phyloP scores from a whole-genome alignment of 1,140 invertebrate species.

The Eueides isabella region DNA sequence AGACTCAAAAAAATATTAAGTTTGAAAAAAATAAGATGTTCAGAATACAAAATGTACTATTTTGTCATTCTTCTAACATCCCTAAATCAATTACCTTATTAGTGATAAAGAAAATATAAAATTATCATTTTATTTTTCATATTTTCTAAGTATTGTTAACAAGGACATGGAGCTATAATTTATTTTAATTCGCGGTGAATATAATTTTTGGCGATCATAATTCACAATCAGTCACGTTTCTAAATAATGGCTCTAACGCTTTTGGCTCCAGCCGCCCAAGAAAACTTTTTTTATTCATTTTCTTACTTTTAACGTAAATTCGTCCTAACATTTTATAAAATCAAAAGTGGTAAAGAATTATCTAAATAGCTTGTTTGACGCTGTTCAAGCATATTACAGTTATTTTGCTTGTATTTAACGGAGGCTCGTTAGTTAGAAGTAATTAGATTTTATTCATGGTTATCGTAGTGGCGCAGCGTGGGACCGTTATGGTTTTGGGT shows the following conservation, averaged over 20 bases:
- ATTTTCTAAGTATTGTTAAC: background rate
- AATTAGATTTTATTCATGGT: too few species aligned
- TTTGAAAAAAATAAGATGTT: too few species aligned
- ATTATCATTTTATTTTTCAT: background rate
- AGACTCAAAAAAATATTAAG: too few species aligned
- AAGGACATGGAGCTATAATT: background rate
- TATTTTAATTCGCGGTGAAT: background rate
- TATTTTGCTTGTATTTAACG: too few species aligned
- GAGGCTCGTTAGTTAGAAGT: too few species aligned
- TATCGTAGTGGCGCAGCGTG: too few species aligned
- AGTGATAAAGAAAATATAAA: too few species aligned
- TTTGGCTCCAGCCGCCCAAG: background rate
- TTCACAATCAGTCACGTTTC: slow-evolving; percentile 1
- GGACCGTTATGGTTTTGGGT: background rate
- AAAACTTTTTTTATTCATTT: background rate
- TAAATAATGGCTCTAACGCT: slow-evolving; percentile 5
- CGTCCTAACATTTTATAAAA: background rate
- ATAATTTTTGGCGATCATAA: too few species aligned
- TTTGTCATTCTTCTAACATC: background rate
- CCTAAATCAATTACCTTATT: too few species aligned
- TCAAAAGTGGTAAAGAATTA: background rate
- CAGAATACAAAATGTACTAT: too few species aligned
- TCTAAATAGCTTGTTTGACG: background rate
- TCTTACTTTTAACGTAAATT: background rate
- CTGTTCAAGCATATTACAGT: background rate